Evolutionary conservation across 1,140 invertebrate species (phyloP), one percentile per base, ranked within the genome.

Genomic region (Diorhabda carinulata): DNA sequence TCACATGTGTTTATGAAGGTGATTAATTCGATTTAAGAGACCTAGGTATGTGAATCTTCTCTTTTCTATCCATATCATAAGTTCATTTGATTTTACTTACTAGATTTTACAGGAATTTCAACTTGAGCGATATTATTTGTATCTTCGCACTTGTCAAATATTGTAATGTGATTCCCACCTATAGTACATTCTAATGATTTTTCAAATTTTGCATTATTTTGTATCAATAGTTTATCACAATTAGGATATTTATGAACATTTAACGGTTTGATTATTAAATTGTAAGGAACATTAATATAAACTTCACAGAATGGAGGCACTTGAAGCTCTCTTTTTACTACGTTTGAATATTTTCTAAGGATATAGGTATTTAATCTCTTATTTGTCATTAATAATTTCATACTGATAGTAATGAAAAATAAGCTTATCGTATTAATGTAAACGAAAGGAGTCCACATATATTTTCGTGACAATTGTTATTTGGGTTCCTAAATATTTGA

Each of bases 91-190:
- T 60, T 64, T 56, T 41, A 64, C 43, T 69, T 69, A 78, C 77
- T 77, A n/a, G 77, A 75, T 74, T 78, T 78, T 3, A 78, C 64
- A 40, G 77, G 75, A 7, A 73, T 72, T 57, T 72, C 64, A 58
- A 78, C 70, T 42, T 64, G 60, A 59, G 65, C 52, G 8, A 72
- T 40, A 47, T 69, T 52, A 9, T 43, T 5, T 9, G 47, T 25
- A 9, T 64, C 56, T 64, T 67, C 67, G 3, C 61, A 58, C 47
- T 43, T 40, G 44, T 64, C 44, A 43, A 45, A 43, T 64, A 64
- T 56, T 52, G 65, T 67, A 10, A 72, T 64, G 40, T 72, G 68
- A 64, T 72, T 72, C 10, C 71, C 71, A 67, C 69, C 67, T 41
- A 72, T 44, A 61, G 64, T 66, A 61, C 67, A 66, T 56, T 72